Evolutionary conservation across 2,113 vertebrate species (phyloP), one percentile per base, ranked within the genome.

Genomic region (Cinclus cinclus): DNA sequence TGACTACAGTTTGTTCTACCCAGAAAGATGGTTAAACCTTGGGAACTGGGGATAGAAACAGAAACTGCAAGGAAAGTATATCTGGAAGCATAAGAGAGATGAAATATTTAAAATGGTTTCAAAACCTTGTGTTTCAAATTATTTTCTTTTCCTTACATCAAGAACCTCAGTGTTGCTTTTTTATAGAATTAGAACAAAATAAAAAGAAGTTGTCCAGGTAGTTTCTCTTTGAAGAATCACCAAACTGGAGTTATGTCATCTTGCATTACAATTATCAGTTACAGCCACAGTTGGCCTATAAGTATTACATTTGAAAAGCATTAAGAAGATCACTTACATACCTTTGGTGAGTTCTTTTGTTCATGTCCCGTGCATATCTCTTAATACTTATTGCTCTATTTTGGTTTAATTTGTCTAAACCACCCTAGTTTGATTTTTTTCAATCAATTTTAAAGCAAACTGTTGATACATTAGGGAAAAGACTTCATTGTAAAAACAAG

Each of bases 211-310:
- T 90, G 42, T 90, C n/a, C 59, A 42, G 21, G 30, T 94, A 95
- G 77, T 93, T 80, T 94, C 68, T 70, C 47, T 95, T 75, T 39
- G 30, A 94, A 91, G 74, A 94, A 97, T 82, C 67, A 80, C n/a
- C 46, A 39, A 96, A 70, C 58, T 71, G 59, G 44, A 94, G 78
- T 89, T 81, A 85, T 47, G 78, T 85, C 55, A 91, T 81, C 49
- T 78, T 89, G 47, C 55, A 80, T 83, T 89, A 95, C 91, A 90
- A 74, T 62, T 76, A 84, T 74, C 37, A 91, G 46, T 35, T 97
- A 76, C 49, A 82, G 49, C 78, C 69, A 88, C 56, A 97, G 81
- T 59, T 81, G 70, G 31, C 46, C 83, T 52, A 89, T 52, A 89
- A 90, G 76, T 73, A 87, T 47, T 87, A 92, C 73, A 87, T 37